Percentiles rank a stretch among this genome's conserved stretches.
These are phyloP conservation scores for Elaphurus davidianus DNA, from an alignment of 2,113 vertebrate species.

Conservation along the genomic window DNA sequence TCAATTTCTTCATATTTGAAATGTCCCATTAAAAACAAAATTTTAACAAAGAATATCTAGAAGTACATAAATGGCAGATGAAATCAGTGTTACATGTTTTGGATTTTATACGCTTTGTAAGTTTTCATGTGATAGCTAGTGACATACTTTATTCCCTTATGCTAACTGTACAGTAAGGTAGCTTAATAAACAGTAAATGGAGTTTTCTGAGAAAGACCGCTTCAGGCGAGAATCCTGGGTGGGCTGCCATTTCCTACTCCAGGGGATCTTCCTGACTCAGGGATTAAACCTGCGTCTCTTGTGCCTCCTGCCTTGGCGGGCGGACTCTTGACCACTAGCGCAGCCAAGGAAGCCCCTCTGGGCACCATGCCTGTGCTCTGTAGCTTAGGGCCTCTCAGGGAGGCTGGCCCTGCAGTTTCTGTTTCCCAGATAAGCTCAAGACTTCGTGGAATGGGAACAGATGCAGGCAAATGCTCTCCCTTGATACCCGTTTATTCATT, in stretches of 20 bases:
- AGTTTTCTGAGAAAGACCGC: background rate
- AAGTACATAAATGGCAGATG: background rate
- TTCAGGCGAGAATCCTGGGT: background rate
- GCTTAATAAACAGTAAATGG: background rate
- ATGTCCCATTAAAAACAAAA: background rate
- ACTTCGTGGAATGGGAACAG: background rate
- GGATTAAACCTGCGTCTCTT: background rate
- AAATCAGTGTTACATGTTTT: background rate
- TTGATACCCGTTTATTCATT: background rate
- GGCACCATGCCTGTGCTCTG: rapidly evolving
- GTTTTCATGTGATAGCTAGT: background rate
- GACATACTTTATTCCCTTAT: background rate
- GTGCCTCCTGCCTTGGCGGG: background rate
- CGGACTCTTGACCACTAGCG: rapidly evolving
- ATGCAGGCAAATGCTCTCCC: background rate
- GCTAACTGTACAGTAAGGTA: background rate
- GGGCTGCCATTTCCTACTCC: background rate
- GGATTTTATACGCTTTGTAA: background rate
- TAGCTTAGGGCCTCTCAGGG: rapidly evolving
- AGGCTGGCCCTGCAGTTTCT: background rate
- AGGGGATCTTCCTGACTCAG: background rate
- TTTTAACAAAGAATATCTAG: background rate
- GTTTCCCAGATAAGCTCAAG: background rate
- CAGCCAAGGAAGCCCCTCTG: background rate
- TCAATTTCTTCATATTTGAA: background rate